Base-by-base conservation (phyloP, 2,113 vertebrate species). In the Stigmatopora nigra region DNA sequence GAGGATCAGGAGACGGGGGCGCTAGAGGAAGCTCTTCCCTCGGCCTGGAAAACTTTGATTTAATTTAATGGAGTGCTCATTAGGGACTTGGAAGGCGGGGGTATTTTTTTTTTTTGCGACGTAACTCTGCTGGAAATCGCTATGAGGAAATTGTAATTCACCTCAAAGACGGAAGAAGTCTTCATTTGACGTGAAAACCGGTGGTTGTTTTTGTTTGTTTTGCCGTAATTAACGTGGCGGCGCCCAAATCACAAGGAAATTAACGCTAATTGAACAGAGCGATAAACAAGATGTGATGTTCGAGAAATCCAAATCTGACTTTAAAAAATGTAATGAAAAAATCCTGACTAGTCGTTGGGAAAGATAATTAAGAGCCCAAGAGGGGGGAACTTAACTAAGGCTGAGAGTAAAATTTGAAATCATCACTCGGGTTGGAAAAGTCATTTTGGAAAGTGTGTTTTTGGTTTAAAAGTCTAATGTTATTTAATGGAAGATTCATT, bases 191-290 rank as follows among this genome's bases (percentile, higher is more conserved):
- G 75, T 73, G n/a, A 75, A 75, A 66, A 58, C 70, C 51, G 4
- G 52, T 60, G 70, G 51, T 53, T 70, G 72, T 82, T 83, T 82
- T 83, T 87, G 82, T 84, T 82, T 85, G 80, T 56, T 22, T 56
- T 79, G 48, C 66, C 45, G 77, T 85, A 84, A 86, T 86, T 86
- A 87, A 69, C 70, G 8, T 83, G 85, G 82, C 84, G 17, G 78
- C 78, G 82, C 62, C 65, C 63, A 80, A 84, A 84, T 81, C 75
- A 75, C 82, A 81, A 78, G 69, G 80, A 81, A 82, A 89, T 89
- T 75, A 81, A 84, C 73, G 79, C 78, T 84, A 85, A 87, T 85
- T 80, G 78, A 75, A 82, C 83, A 77, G 80, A 82, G 79, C 31
- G 13, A 56, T 72, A 49, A 75, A 53, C 69, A 77, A 82, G 81